Evolutionary conservation across 2,888 invertebrate genomes (phyloP).

Genomic region (Ariolimax columbianus): DNA sequence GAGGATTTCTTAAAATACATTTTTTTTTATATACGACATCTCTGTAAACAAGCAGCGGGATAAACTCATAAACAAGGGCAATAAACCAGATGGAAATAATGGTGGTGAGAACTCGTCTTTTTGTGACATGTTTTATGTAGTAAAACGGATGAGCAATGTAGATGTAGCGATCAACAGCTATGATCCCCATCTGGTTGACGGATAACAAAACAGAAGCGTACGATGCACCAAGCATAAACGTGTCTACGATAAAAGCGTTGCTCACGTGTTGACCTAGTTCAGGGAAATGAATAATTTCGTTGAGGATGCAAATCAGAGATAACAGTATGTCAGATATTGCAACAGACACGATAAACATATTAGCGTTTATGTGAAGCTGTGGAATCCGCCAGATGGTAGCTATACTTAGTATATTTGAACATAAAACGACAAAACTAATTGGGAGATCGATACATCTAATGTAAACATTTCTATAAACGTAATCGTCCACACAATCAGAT

Average conservation of each 20-base stretch:
- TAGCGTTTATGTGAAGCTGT: neutral
- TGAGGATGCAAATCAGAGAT: neutral
- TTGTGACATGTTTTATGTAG: neutral
- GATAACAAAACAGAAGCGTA: neutral
- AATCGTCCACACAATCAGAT: neutral
- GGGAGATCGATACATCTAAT: neutral
- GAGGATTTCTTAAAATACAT: neutral
- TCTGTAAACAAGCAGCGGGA: neutral
- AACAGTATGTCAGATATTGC: neutral
- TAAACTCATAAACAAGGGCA: neutral
- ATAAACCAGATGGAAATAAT: neutral
- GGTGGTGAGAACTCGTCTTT: neutral
- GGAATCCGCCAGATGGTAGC: neutral
- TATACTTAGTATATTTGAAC: neutral
- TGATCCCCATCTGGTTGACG: neutral
- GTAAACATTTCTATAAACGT: neutral
- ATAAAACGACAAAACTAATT: neutral
- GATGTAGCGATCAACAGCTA: constrained; percentile 29
- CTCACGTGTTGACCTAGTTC: neutral
- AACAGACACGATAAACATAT: neutral
- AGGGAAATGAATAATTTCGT: neutral
- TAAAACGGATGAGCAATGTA: neutral
- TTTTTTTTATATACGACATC: neutral
- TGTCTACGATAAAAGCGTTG: neutral
- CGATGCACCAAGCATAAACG: neutral